Conservation (phyloP, 2,113 vertebrate genomes). For the Bos taurus region DNA sequence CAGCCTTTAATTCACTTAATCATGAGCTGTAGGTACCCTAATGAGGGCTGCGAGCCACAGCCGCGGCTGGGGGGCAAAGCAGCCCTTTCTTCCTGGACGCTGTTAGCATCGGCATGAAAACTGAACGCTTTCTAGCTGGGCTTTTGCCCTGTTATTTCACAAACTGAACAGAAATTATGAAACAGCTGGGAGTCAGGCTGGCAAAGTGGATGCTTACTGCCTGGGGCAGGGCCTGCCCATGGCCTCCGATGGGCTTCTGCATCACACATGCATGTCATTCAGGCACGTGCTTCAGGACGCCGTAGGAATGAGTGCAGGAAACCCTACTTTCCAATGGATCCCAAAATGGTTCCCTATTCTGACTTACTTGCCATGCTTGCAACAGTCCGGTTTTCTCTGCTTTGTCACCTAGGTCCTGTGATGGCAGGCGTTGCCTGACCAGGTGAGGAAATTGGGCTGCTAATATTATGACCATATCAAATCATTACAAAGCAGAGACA, state of each 20-base stretch:
- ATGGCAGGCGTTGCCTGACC: not conserved
- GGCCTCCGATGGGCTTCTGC: not conserved
- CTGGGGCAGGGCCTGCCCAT: not conserved
- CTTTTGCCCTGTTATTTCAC: not conserved
- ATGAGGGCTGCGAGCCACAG: not conserved
- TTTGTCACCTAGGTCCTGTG: not conserved
- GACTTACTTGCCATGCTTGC: not conserved
- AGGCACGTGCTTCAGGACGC: not conserved
- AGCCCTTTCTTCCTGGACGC: not conserved
- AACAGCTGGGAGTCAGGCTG: not conserved
- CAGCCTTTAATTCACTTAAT: not conserved
- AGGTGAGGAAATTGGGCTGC: not conserved
- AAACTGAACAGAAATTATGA: not conserved
- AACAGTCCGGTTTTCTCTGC: not conserved
- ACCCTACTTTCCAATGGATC: not conserved
- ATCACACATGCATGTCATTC: rapidly evolving
- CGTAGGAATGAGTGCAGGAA: rapidly evolving
- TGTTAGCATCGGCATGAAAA: not conserved
- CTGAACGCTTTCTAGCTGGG: not conserved
- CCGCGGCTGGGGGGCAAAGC: not conserved
- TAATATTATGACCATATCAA: too few species aligned
- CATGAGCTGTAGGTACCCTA: constrained; percentile 28
- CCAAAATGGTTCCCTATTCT: not conserved
- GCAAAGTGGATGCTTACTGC: not conserved
- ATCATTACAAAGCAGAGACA: too few species aligned